Evolutionary conservation across 2,797 vertebrate species (phyloP), one percentile per base, ranked within the genome.

Genomic region (Notolabrus celidotus): DNA sequence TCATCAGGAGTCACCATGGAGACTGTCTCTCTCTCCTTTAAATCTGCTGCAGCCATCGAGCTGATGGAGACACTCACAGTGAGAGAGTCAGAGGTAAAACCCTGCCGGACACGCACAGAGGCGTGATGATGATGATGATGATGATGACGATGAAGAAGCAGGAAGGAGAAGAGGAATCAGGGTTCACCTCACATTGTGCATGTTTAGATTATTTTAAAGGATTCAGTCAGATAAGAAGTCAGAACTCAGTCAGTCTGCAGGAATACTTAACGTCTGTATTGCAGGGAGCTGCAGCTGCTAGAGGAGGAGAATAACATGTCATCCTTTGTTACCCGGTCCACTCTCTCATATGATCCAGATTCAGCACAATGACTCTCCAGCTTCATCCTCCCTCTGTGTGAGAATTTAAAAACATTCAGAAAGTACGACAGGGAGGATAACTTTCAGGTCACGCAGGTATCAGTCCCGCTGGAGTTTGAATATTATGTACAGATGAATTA

Each of bases 1-100:
- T 50, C 60, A 72, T 7, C 67, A 9, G 55, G 79, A 79, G 68
- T 68, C 50, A 78, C 36, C 9, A 39, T 4, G 27, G 9, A 60
- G 3, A 16, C 20, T 5, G 1, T 25, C 17, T 15, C 45, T 34
- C 17, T 60, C 25, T 58, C 49, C 57, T 79, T 65, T 47, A 41
- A 52, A 61, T 74, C 15, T 71, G 36, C 33, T 61, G 27, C n/a
- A 60, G 15, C 10, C n/a, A 63, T 63, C 66, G 52, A 17, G 55
- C 36, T 29, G 55, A 62, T 45, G 19, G 1, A 38, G 61, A 67
- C 43, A 42, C 41, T 62, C 31, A 16, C 46, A 29, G 29, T 31
- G 34, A 59, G 47, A 59, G 52, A 42, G 14, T 17, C 68, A 57
- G 67, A 41, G 46, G 64, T 23, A 67, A 63, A 78, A 63, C 41